Percentiles rank a stretch among this genome's conserved stretches.
phyloP scores from a whole-genome alignment of 2,797 vertebrate species.

The Lepidocolaptes lacrymiger region DNA sequence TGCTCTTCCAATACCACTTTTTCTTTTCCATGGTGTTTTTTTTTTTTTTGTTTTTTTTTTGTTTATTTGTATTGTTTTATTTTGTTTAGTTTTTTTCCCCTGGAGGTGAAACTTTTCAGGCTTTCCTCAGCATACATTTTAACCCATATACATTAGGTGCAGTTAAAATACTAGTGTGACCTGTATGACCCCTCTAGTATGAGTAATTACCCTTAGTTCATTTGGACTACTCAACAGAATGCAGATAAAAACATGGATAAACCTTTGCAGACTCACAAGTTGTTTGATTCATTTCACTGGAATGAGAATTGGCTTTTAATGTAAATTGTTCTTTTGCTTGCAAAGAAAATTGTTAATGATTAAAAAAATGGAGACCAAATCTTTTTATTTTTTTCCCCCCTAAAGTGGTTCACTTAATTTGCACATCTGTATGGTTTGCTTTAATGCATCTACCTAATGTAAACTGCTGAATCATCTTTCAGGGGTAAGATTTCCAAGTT shows the following conservation, averaged over 20 bases:
- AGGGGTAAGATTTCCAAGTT: neutral
- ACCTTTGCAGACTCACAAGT: neutral
- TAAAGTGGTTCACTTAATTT: neutral
- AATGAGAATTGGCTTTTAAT: neutral
- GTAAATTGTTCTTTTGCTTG: constrained; percentile 14
- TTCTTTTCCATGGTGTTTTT: neutral
- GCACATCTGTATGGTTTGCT: neutral
- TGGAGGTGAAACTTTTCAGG: neutral
- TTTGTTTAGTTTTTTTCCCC: neutral
- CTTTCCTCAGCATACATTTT: neutral
- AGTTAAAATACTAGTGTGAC: neutral
- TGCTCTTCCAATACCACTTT: neutral
- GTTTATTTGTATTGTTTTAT: neutral
- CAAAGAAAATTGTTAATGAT: neutral
- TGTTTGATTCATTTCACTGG: neutral
- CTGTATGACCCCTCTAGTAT: neutral
- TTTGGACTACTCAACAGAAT: neutral
- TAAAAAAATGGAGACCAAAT: neutral
- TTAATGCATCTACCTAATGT: constrained; percentile 13
- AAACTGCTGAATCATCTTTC: constrained; percentile 47
- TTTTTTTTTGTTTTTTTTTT: neutral
- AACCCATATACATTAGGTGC: neutral
- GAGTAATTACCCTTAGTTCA: neutral
- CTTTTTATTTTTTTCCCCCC: fast-evolving
- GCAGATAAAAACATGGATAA: neutral